phyloP scores from a whole-genome alignment of 1,140 invertebrate genomes.

The Aphidius gifuensis region DNA sequence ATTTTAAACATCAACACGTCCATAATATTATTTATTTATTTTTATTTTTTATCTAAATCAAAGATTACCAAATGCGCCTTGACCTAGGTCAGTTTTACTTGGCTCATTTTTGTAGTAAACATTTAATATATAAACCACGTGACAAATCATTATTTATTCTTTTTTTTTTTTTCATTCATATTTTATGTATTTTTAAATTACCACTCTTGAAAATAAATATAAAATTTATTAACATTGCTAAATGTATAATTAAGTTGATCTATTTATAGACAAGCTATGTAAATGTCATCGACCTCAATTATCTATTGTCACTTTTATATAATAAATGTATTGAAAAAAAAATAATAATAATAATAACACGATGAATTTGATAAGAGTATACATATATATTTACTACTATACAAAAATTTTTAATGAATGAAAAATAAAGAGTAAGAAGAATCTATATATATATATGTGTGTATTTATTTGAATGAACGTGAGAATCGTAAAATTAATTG shows the following conservation, averaged over 20 bases:
- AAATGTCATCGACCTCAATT: too few relatives aligned
- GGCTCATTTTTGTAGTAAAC: slow-evolving; percentile 15
- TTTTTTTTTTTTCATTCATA: neutral
- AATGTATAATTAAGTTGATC: too few relatives aligned
- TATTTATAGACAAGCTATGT: too few relatives aligned
- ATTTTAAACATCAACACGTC: neutral
- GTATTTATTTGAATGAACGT: slow-evolving; percentile 18
- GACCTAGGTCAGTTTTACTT: slow-evolving; percentile 36
- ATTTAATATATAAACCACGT: slow-evolving; percentile 13
- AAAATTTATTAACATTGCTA: too few relatives aligned
- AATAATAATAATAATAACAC: too few relatives aligned
- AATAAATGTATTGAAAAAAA: too few relatives aligned
- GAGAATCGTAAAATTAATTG: slow-evolving; percentile 28
- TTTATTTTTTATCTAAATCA: slow-evolving; percentile 31
- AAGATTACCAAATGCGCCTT: slow-evolving; percentile 41
- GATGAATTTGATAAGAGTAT: too few relatives aligned
- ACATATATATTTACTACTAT: slow-evolving; percentile 7
- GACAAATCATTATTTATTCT: neutral
- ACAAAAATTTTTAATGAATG: slow-evolving; percentile 39
- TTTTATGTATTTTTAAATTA: neutral
- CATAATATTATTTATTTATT: neutral
- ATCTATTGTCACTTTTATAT: too few relatives aligned
- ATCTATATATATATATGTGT: neutral
- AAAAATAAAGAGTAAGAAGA: slow-evolving; percentile 4
- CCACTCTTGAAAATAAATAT: too few relatives aligned